Conservation (phyloP, 2,888 invertebrate genomes). For the Hartigia nigra region DNA sequence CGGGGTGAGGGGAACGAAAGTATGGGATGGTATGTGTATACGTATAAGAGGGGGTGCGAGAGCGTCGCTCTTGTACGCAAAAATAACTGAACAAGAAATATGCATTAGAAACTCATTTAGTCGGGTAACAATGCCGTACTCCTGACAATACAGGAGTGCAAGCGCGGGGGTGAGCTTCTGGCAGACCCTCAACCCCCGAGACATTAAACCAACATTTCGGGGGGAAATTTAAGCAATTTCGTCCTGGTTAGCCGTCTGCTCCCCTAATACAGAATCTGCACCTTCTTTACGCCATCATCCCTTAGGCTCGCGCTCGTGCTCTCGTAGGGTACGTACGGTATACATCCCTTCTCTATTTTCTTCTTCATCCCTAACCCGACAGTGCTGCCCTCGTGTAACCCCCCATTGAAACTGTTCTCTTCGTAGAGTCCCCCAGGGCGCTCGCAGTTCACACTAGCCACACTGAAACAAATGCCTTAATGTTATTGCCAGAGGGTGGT, state of each 20-base stretch:
- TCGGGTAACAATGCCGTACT: constrained; percentile 20
- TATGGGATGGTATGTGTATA: background rate
- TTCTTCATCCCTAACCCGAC: background rate
- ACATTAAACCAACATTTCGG: constrained; percentile 21
- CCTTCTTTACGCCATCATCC: background rate
- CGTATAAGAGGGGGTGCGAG: background rate
- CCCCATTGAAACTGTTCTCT: background rate
- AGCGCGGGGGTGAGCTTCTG: background rate
- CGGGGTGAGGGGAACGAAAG: background rate
- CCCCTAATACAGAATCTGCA: background rate
- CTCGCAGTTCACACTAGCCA: background rate
- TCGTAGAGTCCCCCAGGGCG: background rate
- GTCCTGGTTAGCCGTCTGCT: background rate
- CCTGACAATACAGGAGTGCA: constrained; percentile 1
- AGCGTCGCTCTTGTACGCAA: background rate
- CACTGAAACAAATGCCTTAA: background rate
- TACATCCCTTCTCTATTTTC: background rate
- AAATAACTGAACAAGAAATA: constrained; percentile 23
- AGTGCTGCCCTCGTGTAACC: background rate
- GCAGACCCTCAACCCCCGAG: background rate
- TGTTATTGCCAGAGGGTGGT: background rate
- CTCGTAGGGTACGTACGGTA: background rate
- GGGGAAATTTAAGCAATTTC: constrained; percentile 26
- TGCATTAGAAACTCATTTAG: constrained; percentile 26
- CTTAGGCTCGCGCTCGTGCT: background rate